phyloP scores from a whole-genome alignment of 2,797 vertebrate genomes.

The Salarias fasciatus region DNA sequence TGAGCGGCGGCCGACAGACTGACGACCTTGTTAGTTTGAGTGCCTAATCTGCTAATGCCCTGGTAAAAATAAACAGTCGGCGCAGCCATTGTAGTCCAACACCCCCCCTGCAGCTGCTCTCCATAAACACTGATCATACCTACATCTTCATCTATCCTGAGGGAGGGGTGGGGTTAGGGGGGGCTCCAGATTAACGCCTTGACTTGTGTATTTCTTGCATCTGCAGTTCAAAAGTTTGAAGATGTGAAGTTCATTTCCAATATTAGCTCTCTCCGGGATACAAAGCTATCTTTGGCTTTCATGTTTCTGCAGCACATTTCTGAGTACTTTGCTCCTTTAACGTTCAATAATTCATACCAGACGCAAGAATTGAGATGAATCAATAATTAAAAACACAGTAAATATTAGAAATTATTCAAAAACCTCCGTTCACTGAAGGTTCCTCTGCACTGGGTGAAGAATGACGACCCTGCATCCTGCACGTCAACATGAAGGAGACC shows the following conservation, averaged over 20 bases:
- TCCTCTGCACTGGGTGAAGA: too few species aligned
- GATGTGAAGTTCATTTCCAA: neutral
- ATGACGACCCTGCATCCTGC: too few species aligned
- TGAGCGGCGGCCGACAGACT: constrained; percentile 72
- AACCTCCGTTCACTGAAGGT: neutral
- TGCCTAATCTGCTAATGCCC: constrained; percentile 85
- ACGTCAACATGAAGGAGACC: too few species aligned
- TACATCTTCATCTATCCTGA: constrained; percentile 67
- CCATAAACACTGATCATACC: constrained; percentile 73
- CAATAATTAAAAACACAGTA: constrained; percentile 43
- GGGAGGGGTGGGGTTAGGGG: constrained; percentile 15
- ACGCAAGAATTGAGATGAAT: constrained; percentile 26
- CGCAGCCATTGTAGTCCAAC: constrained; percentile 61
- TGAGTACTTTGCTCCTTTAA: constrained; percentile 15
- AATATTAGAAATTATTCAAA: constrained; percentile 23
- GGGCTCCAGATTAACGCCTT: constrained; percentile 13
- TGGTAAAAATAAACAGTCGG: constrained; percentile 84
- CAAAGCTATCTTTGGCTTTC: constrained; percentile 11
- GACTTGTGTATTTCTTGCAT: constrained; percentile 2
- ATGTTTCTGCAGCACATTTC: constrained; percentile 28
- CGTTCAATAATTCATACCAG: constrained; percentile 47
- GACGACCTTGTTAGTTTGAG: constrained; percentile 86
- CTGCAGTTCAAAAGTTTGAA: too few species aligned
- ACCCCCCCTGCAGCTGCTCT: constrained; percentile 67
- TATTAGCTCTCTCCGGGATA: neutral